A percentile compares a stretch with the other conserved stretches of the same genome.
These are phyloP conservation scores for Euplexia lucipara DNA, from an alignment of 2,888 invertebrate genomes.

Conservation along the genomic window DNA sequence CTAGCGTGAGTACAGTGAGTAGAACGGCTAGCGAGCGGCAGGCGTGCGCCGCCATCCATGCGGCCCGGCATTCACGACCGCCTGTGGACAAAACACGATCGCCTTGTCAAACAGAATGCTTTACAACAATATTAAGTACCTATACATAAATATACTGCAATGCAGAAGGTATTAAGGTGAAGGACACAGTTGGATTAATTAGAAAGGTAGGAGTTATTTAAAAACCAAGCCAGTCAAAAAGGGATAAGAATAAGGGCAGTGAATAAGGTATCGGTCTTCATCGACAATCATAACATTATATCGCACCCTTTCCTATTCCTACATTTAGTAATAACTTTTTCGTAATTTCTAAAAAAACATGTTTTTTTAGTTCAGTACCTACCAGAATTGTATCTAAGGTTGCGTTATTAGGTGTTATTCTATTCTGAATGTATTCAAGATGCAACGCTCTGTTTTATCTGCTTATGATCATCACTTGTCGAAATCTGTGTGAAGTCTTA, in stretches of 20 bases:
- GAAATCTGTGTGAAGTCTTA: too few relatives aligned
- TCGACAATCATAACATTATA: not conserved
- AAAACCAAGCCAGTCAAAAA: not conserved
- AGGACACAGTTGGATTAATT: not conserved
- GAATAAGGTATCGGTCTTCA: not conserved
- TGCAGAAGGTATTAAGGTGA: not conserved
- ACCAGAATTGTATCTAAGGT: too few relatives aligned
- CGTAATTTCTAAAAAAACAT: too few relatives aligned
- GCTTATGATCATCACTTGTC: too few relatives aligned
- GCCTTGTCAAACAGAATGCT: conserved; percentile 54
- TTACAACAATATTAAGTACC: not conserved
- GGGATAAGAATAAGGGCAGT: too few relatives aligned
- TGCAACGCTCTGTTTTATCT: too few relatives aligned
- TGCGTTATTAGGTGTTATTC: too few relatives aligned
- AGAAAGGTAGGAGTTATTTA: not conserved
- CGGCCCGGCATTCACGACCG: conserved; percentile 87
- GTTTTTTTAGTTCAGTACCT: too few relatives aligned
- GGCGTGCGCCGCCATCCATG: conserved; percentile 89
- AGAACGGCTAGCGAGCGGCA: conserved; percentile 87
- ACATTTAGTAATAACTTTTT: too few relatives aligned
- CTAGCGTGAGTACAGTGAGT: conserved; percentile 78
- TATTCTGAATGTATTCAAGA: too few relatives aligned
- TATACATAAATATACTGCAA: not conserved
- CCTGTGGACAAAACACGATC: conserved; percentile 73
- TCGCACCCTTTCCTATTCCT: too few relatives aligned